Evolutionary conservation across 1,140 invertebrate genomes (phyloP).

Genomic region (Drosophila trapezifrons): DNA sequence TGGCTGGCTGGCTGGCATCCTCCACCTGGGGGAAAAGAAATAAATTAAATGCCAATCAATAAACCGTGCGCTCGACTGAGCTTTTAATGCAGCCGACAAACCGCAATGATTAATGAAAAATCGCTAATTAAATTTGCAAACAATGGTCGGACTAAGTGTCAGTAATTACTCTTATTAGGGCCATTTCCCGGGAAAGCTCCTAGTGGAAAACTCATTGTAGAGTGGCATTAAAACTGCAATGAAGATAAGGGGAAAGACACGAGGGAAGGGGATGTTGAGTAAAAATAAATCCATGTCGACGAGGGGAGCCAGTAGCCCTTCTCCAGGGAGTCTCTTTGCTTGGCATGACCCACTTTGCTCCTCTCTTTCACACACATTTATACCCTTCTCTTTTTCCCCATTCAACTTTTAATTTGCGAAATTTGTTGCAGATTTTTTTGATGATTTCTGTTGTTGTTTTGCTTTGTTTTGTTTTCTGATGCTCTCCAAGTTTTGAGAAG

Average conservation of each 20-base stretch:
- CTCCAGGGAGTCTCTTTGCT: constrained; percentile 20
- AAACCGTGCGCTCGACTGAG: constrained; percentile 6
- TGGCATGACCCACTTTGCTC: constrained; percentile 32
- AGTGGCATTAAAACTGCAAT: constrained; percentile 54
- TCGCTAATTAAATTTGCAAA: constrained; percentile 47
- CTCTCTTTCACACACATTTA: neutral
- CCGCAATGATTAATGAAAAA: constrained; percentile 46
- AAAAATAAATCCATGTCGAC: constrained; percentile 32
- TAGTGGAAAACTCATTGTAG: constrained; percentile 35
- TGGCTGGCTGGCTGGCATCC: neutral
- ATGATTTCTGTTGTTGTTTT: constrained; percentile 37
- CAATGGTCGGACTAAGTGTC: constrained; percentile 31
- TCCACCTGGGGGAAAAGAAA: constrained; percentile 2
- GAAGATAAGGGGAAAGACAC: neutral
- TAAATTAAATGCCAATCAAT: constrained; percentile 32
- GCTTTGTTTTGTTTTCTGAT: constrained; percentile 4
- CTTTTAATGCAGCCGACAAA: constrained; percentile 12
- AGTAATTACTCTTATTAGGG: constrained; percentile 46
- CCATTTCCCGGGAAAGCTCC: constrained; percentile 17
- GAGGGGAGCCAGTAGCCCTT: constrained; percentile 9
- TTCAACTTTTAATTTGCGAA: constrained; percentile 72
- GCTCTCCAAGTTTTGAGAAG: constrained; percentile 2
- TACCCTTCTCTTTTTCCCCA: constrained; percentile 2
- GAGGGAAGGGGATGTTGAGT: neutral
- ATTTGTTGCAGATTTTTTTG: constrained; percentile 64